Evolutionary conservation across 2,797 vertebrate genomes (phyloP).

Genomic region (Gouania willdenowi): DNA sequence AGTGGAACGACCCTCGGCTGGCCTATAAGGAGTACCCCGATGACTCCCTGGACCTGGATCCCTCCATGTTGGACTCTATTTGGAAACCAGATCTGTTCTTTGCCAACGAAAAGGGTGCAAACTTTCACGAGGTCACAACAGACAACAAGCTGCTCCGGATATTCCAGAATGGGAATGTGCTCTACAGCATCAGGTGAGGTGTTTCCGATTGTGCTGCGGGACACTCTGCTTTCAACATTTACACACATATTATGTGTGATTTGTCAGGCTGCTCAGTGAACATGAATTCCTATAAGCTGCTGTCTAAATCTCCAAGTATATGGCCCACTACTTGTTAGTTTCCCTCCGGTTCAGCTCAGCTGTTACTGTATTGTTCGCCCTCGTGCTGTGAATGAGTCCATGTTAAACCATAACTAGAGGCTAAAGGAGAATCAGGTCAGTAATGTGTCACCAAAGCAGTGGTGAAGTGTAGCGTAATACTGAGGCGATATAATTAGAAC

Average conservation of each 20-base stretch:
- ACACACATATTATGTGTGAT: background rate
- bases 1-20: constrained; percentile 94
- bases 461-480: constrained; percentile 44
- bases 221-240: background rate
- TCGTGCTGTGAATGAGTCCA: constrained; percentile 28
- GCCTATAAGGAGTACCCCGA: constrained; percentile 91
- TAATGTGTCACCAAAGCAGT: constrained; percentile 37
- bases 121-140: constrained; percentile 92
- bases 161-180: constrained; percentile 93
- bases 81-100: constrained; percentile 97
- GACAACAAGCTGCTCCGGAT: constrained; percentile 95
- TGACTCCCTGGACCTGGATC: constrained; percentile 89
- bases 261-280: background rate
- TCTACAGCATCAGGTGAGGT: constrained; percentile 92
- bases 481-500: constrained; percentile 32
- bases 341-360: constrained; percentile 52
- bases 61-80: constrained; percentile 94
- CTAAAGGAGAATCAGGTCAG: constrained; percentile 48
- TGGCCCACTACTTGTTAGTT: constrained; percentile 25
- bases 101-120: constrained; percentile 94
- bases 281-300: background rate
- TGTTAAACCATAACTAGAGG: constrained; percentile 44
- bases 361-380: constrained; percentile 37
- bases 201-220: background rate
- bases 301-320: background rate